These are phyloP conservation scores for Beroe forskalii DNA, from an alignment of 37 sponge, comb jelly and placozoan genomes.

Conservation along the genomic window DNA sequence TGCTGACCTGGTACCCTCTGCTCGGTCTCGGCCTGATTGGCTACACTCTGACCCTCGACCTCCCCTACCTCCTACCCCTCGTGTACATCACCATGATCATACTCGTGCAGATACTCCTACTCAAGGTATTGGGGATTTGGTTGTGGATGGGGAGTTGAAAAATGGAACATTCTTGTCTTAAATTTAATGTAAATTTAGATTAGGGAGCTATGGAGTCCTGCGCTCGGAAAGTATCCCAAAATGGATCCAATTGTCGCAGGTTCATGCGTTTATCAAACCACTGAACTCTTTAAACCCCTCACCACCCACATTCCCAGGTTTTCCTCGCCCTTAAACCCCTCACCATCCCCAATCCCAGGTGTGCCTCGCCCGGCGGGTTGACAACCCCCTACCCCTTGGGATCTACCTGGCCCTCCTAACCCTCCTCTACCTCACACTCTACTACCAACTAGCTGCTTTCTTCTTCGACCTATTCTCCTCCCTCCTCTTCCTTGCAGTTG, in stretches of 20 bases:
- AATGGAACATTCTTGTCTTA: too few relatives aligned
- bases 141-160: too few relatives aligned
- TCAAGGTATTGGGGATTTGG: too few relatives aligned
- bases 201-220: too few relatives aligned
- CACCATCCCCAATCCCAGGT: too few relatives aligned
- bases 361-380: conserved; percentile 69
- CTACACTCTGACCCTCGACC: conserved; percentile 24
- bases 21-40: conserved; percentile 3
- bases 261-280: too few relatives aligned
- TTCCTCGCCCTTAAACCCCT: too few relatives aligned
- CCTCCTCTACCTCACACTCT: conserved; percentile 72
- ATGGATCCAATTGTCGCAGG: too few relatives aligned
- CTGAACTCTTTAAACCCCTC: too few relatives aligned
- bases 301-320: too few relatives aligned
- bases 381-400: conserved; percentile 77
- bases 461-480: conserved; percentile 15
- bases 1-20: conserved; percentile 23
- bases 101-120: background rate
- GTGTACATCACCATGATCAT: conserved; percentile 20
- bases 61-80: conserved; percentile 40
- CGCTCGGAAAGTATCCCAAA: too few relatives aligned
- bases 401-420: conserved; percentile 76
- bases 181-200: too few relatives aligned
- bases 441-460: conserved; percentile 29
- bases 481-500: background rate